These are phyloP conservation scores for Heliconius melpomene DNA, from an alignment of 1,140 invertebrate genomes.

Conservation along the genomic window DNA sequence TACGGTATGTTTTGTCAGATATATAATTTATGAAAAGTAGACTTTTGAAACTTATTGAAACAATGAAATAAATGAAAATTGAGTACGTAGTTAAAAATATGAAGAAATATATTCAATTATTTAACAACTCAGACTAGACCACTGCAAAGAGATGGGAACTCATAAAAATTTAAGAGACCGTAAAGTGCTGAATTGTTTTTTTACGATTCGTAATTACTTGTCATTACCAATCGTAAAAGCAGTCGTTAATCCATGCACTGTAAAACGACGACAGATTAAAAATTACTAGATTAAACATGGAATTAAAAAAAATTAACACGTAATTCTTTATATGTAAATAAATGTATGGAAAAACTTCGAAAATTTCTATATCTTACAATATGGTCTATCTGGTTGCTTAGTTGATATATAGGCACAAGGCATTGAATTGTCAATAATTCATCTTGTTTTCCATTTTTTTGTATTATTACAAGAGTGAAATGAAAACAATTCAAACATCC, in stretches of 20 bases:
- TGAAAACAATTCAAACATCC: too few relatives aligned
- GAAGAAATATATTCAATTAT: slow-evolving; percentile 29
- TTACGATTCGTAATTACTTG: slow-evolving; percentile 43
- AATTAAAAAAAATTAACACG: not conserved
- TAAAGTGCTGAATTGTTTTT: slow-evolving; percentile 42
- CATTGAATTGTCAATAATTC: too few relatives aligned
- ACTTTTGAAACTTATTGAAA: not conserved
- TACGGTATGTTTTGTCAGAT: not conserved
- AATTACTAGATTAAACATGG: slow-evolving; percentile 16
- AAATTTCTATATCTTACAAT: too few relatives aligned
- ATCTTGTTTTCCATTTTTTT: too few relatives aligned
- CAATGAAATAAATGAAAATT: slow-evolving; percentile 1
- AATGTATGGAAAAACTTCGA: too few relatives aligned
- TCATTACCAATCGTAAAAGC: slow-evolving; percentile 42
- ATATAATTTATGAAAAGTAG: not conserved
- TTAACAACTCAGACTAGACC: slow-evolving; percentile 30
- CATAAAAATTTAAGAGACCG: slow-evolving; percentile 40
- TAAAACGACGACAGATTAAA: slow-evolving; percentile 33
- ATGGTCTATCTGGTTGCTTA: too few relatives aligned
- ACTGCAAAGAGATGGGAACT: slow-evolving; percentile 32
- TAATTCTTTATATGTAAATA: not conserved
- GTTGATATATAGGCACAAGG: too few relatives aligned
- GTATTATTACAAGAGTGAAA: too few relatives aligned
- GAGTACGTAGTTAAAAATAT: not conserved
- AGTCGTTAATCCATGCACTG: slow-evolving; percentile 34